Conservation (phyloP, 2,113 vertebrate species). For the Sphyrna mokarran region DNA sequence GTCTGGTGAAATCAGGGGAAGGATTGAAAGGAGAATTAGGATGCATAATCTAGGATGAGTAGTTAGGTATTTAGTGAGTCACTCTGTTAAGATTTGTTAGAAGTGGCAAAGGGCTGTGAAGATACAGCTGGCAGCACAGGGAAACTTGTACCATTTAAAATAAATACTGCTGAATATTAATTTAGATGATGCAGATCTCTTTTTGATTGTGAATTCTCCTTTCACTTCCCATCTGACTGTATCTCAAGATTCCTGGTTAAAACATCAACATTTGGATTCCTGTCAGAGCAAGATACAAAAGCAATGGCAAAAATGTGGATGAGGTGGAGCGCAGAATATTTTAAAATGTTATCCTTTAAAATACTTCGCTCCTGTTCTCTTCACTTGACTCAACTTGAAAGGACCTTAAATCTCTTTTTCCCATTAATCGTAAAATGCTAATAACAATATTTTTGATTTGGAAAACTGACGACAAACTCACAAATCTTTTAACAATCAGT, state of each 20-base stretch:
- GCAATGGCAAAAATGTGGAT: neutral
- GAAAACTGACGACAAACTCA: neutral
- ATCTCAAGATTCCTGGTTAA: neutral
- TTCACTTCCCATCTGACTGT: neutral
- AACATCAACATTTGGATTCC: neutral
- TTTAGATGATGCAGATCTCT: neutral
- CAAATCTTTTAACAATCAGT: neutral
- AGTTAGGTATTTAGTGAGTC: neutral
- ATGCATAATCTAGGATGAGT: neutral
- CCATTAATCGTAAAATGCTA: neutral
- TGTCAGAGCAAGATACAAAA: neutral
- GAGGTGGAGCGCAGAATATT: neutral
- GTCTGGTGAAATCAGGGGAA: neutral
- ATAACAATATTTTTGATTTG: neutral
- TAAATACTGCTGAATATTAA: neutral
- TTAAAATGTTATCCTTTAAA: neutral
- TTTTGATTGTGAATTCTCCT: neutral
- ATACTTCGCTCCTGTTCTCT: neutral
- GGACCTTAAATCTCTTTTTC: neutral
- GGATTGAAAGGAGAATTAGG: neutral
- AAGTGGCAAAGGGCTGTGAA: neutral
- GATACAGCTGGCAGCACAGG: neutral
- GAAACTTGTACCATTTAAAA: neutral
- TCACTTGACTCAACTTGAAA: neutral
- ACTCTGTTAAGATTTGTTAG: neutral